Conservation (phyloP, 2,888 invertebrate species). For the Escarpia spicata region DNA sequence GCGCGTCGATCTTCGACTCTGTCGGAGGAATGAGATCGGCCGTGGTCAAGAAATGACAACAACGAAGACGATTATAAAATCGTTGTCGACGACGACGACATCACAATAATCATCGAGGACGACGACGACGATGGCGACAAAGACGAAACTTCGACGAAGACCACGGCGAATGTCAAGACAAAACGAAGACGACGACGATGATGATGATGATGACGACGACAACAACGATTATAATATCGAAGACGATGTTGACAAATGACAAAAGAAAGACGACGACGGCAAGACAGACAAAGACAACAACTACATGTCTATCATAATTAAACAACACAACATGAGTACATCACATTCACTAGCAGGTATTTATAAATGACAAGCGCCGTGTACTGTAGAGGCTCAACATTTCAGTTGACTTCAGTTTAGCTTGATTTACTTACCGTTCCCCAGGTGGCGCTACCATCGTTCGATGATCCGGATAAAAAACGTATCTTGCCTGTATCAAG, state of each 20-base stretch:
- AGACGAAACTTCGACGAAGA: too few species aligned
- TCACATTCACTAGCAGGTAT: neutral
- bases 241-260: too few species aligned
- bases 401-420: neutral
- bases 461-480: neutral
- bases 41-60: neutral
- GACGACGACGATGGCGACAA: too few species aligned
- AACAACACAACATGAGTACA: too few species aligned
- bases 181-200: too few species aligned
- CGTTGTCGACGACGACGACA: neutral
- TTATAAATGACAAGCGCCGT: neutral
- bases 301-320: too few species aligned
- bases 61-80: neutral
- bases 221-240: too few species aligned
- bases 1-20: slow-evolving; percentile 48
- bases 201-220: too few species aligned
- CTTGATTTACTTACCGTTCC: neutral
- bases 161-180: too few species aligned
- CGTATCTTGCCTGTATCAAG: neutral
- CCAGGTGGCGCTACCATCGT: neutral
- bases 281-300: too few species aligned
- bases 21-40: neutral
- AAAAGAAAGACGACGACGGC: too few species aligned
- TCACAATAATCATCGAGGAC: too few species aligned
- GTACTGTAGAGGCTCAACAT: neutral